Evolutionary conservation across 2,888 invertebrate species (phyloP).

Genomic region (Pterostichus madidus): DNA sequence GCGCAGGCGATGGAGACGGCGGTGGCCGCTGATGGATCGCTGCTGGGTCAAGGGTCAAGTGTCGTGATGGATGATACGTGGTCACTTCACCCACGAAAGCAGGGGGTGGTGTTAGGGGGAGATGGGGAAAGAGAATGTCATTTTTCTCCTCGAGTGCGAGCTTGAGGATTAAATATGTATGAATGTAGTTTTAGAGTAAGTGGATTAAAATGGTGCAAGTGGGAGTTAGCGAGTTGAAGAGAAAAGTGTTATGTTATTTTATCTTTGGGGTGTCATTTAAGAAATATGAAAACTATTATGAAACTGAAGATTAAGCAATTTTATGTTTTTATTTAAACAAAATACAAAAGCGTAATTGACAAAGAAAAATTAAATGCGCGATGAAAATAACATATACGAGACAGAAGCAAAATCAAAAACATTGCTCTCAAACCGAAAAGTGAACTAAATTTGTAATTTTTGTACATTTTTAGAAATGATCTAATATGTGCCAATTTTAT

Average conservation of each 20-base stretch:
- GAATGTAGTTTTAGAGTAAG: constrained; percentile 20
- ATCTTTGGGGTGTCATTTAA: not conserved
- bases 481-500: too few relatives aligned
- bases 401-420: too few relatives aligned
- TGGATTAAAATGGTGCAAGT: constrained; percentile 19
- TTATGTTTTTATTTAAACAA: too few relatives aligned
- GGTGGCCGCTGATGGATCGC: constrained; percentile 16
- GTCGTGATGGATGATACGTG: constrained; percentile 26
- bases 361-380: too few relatives aligned
- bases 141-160: constrained; percentile 4
- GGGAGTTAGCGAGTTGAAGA: not conserved
- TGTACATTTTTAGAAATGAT: too few relatives aligned
- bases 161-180: constrained; percentile 17
- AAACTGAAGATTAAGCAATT: too few relatives aligned
- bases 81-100: constrained; percentile 8
- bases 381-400: too few relatives aligned
- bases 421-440: too few relatives aligned
- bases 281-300: too few relatives aligned
- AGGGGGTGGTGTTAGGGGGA: not conserved
- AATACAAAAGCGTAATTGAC: too few relatives aligned
- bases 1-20: not conserved
- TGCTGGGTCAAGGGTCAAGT: constrained; percentile 15
- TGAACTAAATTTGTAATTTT: too few relatives aligned
- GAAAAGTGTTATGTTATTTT: not conserved
- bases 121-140: not conserved